These are phyloP conservation scores for Mesorhabditis belari DNA, from an alignment of 2,888 invertebrate genomes.

Conservation along the genomic window DNA sequence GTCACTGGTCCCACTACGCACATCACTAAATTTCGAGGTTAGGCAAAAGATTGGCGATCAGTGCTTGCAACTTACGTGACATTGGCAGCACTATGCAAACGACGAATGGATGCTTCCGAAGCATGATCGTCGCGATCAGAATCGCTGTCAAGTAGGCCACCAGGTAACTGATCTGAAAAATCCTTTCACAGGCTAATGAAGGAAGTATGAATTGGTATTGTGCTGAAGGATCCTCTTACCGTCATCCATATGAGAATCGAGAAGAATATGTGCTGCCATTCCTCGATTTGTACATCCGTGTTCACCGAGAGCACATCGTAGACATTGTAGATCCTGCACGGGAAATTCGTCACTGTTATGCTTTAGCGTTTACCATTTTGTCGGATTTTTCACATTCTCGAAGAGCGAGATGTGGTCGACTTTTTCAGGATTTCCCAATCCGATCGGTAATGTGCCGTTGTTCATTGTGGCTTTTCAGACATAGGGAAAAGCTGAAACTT, in stretches of 20 bases:
- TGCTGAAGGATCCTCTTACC: neutral
- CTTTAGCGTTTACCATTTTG: too few species aligned
- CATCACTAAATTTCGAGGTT: too few species aligned
- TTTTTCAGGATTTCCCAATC: neutral
- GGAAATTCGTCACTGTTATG: too few species aligned
- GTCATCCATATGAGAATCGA: slow-evolving; percentile 45
- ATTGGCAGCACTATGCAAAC: slow-evolving; percentile 22
- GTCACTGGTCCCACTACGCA: neutral
- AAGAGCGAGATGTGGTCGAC: neutral
- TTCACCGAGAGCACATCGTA: slow-evolving; percentile 26
- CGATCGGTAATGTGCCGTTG: too few species aligned
- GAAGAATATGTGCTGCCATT: slow-evolving; percentile 38
- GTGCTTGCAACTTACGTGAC: slow-evolving; percentile 12
- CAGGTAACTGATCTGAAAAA: slow-evolving; percentile 4
- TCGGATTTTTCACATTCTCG: neutral
- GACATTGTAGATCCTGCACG: slow-evolving; percentile 13
- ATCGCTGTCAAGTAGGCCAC: slow-evolving; percentile 27
- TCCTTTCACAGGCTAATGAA: neutral
- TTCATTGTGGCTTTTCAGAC: too few species aligned
- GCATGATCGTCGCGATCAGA: slow-evolving; percentile 27
- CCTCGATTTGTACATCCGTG: slow-evolving; percentile 16
- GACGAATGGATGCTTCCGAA: slow-evolving; percentile 40
- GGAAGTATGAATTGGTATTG: neutral
- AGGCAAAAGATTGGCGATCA: neutral
- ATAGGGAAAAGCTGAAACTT: too few species aligned